Evolutionary conservation across 2,113 vertebrate genomes (phyloP), one percentile per base, ranked within the genome.

Genomic region (Calidris pugnax): DNA sequence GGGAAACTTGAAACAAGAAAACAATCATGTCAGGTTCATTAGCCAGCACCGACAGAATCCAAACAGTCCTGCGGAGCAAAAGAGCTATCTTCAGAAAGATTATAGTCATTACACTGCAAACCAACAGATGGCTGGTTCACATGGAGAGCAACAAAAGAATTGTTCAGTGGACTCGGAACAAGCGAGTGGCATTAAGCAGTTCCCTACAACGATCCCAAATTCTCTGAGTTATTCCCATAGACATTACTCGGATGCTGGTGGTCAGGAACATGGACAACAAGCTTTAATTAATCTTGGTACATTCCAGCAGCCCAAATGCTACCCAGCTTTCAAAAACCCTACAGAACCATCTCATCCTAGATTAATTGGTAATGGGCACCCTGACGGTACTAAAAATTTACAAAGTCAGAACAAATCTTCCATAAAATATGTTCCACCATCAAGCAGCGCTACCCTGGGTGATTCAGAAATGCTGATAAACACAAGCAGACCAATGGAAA

Each of bases 1-100:
- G 6, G 73, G 72, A 75, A 60, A 28, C 73, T 56, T 21, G 3
- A 91, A 67, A 30, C 64, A 91, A 51, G 79, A 81, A 57, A 81
- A 35, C 67, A 68, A 35, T 71, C 93, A 88, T 89, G 83, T 72
- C 16, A 8, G 28, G 23, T 26, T 92, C 35, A 27, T 64, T 76
- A 88, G 41, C 45, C 75, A 90, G 50, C 77, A 56, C 22, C 89
- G 8, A 30, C n/a, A 62, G 80, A 76, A 69, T 53, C 47, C 94
- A 37, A 51, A 76, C 39, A 66, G 2, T 33, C 78, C 79, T 37
- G 50, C 1, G 5, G 77, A 79, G 41, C 92, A 86, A 78, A 91
- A 85, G 84, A 76, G 56, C 81, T 88, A 4, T 91, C 87, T 84
- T 84, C 96, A 80, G 88, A 95, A 96, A 89, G n/a, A 53, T 87